A percentile compares a stretch with the other conserved stretches of the same genome.
Conservation (phyloP, 2,113 vertebrate genomes). For the Microcebus jonahi region DNA sequence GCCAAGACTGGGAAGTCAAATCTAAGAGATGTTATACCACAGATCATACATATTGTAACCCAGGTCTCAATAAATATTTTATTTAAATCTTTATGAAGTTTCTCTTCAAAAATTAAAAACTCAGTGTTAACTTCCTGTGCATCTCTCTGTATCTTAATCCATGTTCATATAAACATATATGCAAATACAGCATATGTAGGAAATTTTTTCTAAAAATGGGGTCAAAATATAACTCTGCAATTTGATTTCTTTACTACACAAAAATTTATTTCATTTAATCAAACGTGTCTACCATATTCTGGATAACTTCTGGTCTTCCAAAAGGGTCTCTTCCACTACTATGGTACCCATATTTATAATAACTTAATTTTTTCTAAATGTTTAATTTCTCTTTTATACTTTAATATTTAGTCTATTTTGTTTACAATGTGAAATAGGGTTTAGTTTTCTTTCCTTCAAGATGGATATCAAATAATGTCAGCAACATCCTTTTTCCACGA, state of each 20-base stretch:
- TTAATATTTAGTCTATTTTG: neutral
- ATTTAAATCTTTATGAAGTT: neutral
- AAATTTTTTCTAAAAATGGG: neutral
- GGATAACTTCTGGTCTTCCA: neutral
- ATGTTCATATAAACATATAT: neutral
- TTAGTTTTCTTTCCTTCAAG: neutral
- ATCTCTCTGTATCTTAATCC: neutral
- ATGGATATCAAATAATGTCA: neutral
- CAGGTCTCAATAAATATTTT: neutral
- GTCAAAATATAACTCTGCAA: neutral
- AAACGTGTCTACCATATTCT: neutral
- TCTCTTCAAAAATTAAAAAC: conserved; percentile 25
- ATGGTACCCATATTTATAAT: neutral
- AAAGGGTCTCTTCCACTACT: neutral
- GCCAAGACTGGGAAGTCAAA: neutral
- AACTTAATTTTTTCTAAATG: neutral
- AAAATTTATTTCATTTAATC: neutral
- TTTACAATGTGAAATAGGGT: neutral
- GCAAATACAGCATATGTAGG: neutral
- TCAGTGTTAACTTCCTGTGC: neutral
- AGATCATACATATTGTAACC: neutral
- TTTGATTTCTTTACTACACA: neutral
- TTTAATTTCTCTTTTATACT: neutral
- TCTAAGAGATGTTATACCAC: neutral
- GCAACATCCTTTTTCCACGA: neutral